Conservation (phyloP, 2,113 vertebrate species). For the Ornithorhynchus anatinus region DNA sequence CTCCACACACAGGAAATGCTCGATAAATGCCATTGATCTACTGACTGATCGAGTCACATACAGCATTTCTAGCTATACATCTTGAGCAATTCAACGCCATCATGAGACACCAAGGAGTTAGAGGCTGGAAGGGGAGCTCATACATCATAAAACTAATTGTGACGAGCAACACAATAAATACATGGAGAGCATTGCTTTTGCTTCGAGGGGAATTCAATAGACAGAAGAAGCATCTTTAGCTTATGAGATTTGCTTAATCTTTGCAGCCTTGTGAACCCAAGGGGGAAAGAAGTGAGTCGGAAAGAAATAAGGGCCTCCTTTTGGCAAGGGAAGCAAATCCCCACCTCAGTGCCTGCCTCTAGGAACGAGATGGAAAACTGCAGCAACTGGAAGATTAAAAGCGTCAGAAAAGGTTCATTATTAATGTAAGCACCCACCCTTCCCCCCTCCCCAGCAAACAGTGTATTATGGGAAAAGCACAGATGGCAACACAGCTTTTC, state of each 20-base stretch:
- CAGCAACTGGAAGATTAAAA: neutral
- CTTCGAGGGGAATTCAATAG: constrained; percentile 19
- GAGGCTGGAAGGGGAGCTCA: constrained; percentile 31
- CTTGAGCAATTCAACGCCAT: constrained; percentile 28
- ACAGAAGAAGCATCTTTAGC: constrained; percentile 35
- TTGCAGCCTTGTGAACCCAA: neutral
- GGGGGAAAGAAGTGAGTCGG: constrained; percentile 14
- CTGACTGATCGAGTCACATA: neutral
- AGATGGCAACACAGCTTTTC: neutral
- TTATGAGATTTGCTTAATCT: constrained; percentile 35
- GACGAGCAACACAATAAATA: constrained; percentile 44
- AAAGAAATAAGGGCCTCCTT: neutral
- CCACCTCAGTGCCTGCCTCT: neutral
- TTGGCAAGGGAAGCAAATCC: neutral
- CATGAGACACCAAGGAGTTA: constrained; percentile 21
- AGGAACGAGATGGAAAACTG: neutral
- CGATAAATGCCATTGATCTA: neutral
- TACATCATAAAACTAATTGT: constrained; percentile 54
- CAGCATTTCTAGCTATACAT: constrained; percentile 5
- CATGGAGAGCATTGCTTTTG: constrained; percentile 38
- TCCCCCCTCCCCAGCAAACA: too few species aligned
- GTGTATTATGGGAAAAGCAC: neutral
- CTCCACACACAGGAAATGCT: too few species aligned
- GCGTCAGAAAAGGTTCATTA: neutral
- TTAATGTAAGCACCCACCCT: neutral